phyloP scores from a whole-genome alignment of 2,888 invertebrate genomes.

The Agrotis clavis region DNA sequence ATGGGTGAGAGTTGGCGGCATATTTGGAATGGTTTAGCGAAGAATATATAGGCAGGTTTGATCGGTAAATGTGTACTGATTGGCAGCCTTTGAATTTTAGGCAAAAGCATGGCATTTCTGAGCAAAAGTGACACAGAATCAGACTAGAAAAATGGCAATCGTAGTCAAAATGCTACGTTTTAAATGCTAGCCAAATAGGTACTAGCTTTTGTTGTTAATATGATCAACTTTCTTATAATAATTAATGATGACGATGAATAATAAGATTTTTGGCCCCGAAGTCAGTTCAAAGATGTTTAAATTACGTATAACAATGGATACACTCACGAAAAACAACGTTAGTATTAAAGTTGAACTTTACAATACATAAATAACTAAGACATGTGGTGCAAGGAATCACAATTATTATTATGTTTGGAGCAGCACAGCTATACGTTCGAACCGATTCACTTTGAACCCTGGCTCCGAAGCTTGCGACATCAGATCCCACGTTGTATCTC shows the following conservation, averaged over 20 bases:
- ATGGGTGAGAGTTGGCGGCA: background rate
- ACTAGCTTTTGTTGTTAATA: too few species aligned
- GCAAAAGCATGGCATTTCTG: background rate
- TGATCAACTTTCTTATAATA: too few species aligned
- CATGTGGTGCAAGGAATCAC: constrained; percentile 63
- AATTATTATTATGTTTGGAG: constrained; percentile 60
- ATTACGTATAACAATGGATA: constrained; percentile 39
- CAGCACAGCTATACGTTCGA: constrained; percentile 52
- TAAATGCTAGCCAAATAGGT: too few species aligned
- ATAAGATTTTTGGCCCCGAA: background rate
- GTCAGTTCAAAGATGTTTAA: background rate
- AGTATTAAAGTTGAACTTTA: constrained; percentile 68
- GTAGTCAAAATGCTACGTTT: background rate
- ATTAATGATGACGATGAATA: too few species aligned
- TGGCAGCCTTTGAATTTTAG: background rate
- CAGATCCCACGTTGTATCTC: constrained; percentile 50
- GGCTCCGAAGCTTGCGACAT: constrained; percentile 37
- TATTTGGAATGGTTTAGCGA: constrained; percentile 2
- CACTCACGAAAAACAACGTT: constrained; percentile 46
- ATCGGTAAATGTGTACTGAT: constrained; percentile 4
- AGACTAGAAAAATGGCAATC: background rate
- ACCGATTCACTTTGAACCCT: constrained; percentile 62
- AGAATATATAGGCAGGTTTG: background rate
- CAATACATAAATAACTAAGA: constrained; percentile 63
- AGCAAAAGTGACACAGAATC: background rate